These are phyloP conservation scores for Lepidothrix coronata DNA, from an alignment of 2,113 vertebrate species.

Conservation along the genomic window DNA sequence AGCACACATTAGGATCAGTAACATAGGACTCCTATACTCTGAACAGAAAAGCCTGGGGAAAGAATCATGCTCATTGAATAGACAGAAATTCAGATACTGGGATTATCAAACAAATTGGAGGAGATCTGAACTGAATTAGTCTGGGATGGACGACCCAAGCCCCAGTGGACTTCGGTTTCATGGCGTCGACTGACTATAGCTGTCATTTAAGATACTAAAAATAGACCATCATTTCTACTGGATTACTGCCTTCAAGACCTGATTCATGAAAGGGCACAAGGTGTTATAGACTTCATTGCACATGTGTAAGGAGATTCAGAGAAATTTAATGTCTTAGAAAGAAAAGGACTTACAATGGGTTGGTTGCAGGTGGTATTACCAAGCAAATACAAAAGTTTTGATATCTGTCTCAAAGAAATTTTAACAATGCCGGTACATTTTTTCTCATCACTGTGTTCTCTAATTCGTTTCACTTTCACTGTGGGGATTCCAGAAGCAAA, in stretches of 20 bases:
- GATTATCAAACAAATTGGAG: not conserved
- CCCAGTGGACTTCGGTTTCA: not conserved
- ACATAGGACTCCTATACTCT: not conserved
- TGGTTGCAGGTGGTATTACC: not conserved
- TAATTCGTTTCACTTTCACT: not conserved
- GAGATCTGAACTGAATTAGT: not conserved
- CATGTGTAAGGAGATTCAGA: not conserved
- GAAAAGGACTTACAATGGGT: not conserved
- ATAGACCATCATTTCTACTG: not conserved
- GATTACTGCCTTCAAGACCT: not conserved
- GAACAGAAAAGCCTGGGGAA: not conserved
- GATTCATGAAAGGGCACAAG: accelerated
- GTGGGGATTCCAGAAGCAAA: constrained; percentile 9
- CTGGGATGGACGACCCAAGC: not conserved
- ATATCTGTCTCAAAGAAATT: not conserved
- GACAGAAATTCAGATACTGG: not conserved
- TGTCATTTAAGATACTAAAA: not conserved
- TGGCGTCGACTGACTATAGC: accelerated
- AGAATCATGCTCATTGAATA: not conserved
- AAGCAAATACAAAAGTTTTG: not conserved
- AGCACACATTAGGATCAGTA: not conserved
- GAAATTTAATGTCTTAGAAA: not conserved
- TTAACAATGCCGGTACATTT: not conserved
- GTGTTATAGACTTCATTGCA: not conserved
- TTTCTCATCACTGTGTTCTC: not conserved